Conservation (phyloP, 2,888 invertebrate species). For the Erebia epiphron region DNA sequence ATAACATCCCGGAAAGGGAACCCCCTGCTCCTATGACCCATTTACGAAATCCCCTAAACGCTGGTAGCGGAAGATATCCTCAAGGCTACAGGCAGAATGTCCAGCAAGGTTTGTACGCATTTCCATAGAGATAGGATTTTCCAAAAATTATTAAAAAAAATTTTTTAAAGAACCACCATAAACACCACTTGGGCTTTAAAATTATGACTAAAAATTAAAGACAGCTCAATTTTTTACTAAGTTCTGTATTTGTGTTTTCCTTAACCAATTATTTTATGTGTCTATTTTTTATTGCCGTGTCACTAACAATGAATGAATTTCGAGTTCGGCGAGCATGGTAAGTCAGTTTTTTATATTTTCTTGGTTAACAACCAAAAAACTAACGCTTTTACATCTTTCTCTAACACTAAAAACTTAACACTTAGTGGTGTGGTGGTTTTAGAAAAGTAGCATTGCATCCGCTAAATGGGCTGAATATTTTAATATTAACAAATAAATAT, state of each 20-base stretch:
- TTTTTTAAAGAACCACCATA: conserved; percentile 62
- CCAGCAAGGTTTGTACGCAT: conserved; percentile 79
- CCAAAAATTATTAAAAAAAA: conserved; percentile 43
- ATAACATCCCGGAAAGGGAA: conserved; percentile 71
- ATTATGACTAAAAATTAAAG: conserved; percentile 71
- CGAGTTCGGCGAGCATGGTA: conserved; percentile 53
- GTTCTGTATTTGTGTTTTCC: conserved; percentile 47
- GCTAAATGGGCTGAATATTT: conserved; percentile 41
- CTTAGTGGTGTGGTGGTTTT: conserved; percentile 80
- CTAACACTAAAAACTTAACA: conserved; percentile 55
- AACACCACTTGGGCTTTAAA: conserved; percentile 68
- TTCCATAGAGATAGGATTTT: conserved; percentile 64
- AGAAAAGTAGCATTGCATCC: conserved; percentile 47
- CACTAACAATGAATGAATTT: conserved; percentile 59
- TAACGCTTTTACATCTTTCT: conserved; percentile 65
- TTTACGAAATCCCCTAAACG: conserved; percentile 69
- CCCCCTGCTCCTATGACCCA: conserved; percentile 77
- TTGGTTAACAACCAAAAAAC: conserved; percentile 51
- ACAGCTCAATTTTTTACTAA: conserved; percentile 74
- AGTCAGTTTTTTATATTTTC: conserved; percentile 56
- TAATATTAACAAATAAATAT: conserved; percentile 33
- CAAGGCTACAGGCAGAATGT: conserved; percentile 75
- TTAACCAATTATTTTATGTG: conserved; percentile 43
- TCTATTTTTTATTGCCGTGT: conserved; percentile 47
- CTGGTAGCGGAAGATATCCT: conserved; percentile 75